These are phyloP conservation scores for Geotrupes spiniger DNA, from an alignment of 2,888 invertebrate genomes.

Conservation along the genomic window DNA sequence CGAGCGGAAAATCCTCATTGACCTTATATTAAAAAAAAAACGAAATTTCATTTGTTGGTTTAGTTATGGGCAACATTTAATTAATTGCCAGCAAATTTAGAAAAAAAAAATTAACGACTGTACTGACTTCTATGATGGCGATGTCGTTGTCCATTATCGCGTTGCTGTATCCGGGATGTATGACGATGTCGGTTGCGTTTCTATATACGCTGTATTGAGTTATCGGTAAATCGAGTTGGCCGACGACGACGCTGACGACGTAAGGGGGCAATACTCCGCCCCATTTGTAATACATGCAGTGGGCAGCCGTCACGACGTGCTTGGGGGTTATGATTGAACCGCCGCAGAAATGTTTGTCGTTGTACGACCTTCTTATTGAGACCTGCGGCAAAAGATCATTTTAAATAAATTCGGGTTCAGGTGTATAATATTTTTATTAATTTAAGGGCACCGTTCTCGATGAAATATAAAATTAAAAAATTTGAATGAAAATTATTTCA, in stretches of 20 bases:
- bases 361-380: constrained; percentile 35
- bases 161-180: constrained; percentile 30
- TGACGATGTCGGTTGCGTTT: constrained; percentile 28
- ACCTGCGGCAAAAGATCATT: constrained; percentile 26
- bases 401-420: too few relatives aligned
- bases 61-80: too few relatives aligned
- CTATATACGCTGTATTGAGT: constrained; percentile 24
- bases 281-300: constrained; percentile 37
- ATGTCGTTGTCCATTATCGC: constrained; percentile 32
- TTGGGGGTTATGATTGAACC: constrained; percentile 31
- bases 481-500: too few relatives aligned
- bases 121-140: constrained; percentile 32
- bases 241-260: constrained; percentile 31
- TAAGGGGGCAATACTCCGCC: constrained; percentile 32
- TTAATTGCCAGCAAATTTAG: constrained; percentile 4
- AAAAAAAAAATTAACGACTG: neutral
- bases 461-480: too few relatives aligned
- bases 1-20: constrained; percentile 15
- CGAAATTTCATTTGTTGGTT: too few relatives aligned
- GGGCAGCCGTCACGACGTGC: constrained; percentile 36
- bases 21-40: too few relatives aligned
- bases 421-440: too few relatives aligned
- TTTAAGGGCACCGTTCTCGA: too few relatives aligned
- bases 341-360: constrained; percentile 36
- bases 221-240: constrained; percentile 29